Evolutionary conservation across 2,797 vertebrate genomes (phyloP), one percentile per base, ranked within the genome.

Genomic region (Hybognathus amarus): DNA sequence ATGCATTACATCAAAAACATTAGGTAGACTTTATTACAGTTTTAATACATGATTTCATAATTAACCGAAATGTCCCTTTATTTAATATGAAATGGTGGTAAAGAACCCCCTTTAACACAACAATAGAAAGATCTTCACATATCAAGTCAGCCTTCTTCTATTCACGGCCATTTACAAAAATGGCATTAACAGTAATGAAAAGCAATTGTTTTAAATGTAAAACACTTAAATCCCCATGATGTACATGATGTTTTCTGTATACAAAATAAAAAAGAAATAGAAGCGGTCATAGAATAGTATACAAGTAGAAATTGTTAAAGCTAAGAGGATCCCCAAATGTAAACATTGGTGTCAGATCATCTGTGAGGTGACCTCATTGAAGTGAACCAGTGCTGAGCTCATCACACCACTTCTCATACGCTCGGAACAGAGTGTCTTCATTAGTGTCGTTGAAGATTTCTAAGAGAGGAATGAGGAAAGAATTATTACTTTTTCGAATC

Each of bases 401-500:
- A 74, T 91, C 90, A 17, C 90, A 91, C 95, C 95, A 95, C 79
- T 93, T 93, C 80, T 90, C 2, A 0, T 91, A 94, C 0, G 94
- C 95, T 85, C 81, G 93, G 82, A 89, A 87, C 82, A 95, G 91
- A 66, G 90, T 91, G 80, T 95, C 95, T 80, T 93, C 91, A 0
- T 87, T 88, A 1, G 91, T 94, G 84, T 94, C 91, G 0, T 96
- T 96, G 85, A 95, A 96, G 74, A 97, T 96, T 27, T 95, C 95
- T 96, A 83, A 40, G 61, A 85, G 45, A 91, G 22, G 11, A 84
- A 83, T 8, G 1, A 38, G n/a, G 33, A 68, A 69, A 81, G 20
- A 54, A 45, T 27, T 8, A 68, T 56, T 1, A 54, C 20, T 66
- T 27, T 54, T 74, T 61, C 2, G 36, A 67, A 63, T 61, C 15